A percentile compares a stretch with the other conserved stretches of the same genome.
phyloP scores from a whole-genome alignment of 2,797 vertebrate genomes.

The Ctenosaura bakeri region DNA sequence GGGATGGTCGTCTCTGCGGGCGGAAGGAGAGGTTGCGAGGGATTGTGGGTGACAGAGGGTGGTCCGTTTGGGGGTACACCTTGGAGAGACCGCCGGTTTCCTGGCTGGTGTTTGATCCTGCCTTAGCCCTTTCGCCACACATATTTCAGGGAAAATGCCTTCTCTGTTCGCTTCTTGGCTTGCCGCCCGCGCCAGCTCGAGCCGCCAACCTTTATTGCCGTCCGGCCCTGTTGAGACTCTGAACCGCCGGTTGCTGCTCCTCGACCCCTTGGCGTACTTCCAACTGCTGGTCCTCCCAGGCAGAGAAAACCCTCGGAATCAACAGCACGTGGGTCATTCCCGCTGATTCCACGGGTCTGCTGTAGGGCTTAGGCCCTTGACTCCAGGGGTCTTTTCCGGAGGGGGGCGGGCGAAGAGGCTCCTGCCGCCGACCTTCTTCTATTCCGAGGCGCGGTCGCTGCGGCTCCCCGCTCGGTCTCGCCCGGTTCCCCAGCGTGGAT shows the following conservation, averaged over 20 bases:
- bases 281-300: background rate
- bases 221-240: background rate
- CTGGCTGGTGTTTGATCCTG: background rate
- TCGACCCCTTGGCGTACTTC: background rate
- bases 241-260: background rate
- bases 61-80: background rate
- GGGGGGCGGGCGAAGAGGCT: background rate
- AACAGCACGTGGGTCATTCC: background rate
- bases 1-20: background rate
- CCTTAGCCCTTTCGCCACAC: background rate
- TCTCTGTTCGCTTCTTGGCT: background rate
- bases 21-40: no score
- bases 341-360: background rate
- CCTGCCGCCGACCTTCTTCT: no score
- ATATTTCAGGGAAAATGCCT: background rate
- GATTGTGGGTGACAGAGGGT: background rate
- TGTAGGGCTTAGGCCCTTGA: no score
- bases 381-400: background rate
- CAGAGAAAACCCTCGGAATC: background rate
- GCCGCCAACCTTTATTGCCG: conserved; percentile 17
- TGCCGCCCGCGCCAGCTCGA: background rate
- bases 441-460: no score
- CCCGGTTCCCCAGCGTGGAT: background rate
- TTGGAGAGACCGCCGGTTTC: background rate
- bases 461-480: no score